Evolutionary conservation across 53 echinoderm and acorn worm species (phyloP).

Genomic region (Arbacia lixula): DNA sequence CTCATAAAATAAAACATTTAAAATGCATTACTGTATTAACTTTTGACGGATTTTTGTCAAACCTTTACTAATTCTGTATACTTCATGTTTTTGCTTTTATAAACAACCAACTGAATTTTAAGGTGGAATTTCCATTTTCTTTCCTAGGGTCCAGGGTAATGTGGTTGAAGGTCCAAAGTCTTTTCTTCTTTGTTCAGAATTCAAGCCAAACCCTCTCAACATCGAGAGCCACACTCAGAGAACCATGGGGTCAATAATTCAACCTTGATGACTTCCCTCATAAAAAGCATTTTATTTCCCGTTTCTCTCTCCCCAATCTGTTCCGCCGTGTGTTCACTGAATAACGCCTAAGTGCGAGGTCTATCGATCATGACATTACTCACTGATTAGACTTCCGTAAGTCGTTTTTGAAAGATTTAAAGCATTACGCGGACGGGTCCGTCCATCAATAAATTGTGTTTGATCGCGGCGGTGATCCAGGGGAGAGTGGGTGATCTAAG

Average conservation of each 20-base stretch:
- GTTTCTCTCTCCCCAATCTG: neutral
- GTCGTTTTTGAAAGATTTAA: neutral
- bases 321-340: neutral
- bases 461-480: neutral
- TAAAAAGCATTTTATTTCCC: slow-evolving; percentile 6
- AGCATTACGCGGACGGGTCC: neutral
- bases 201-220: no score
- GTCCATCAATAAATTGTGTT: neutral
- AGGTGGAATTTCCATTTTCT: no score
- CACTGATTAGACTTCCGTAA: neutral
- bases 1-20: no score
- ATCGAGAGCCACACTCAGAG: no score
- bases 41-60: no score
- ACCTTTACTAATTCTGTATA: no score
- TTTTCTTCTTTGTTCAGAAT: no score
- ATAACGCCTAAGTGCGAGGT: slow-evolving; percentile 12
- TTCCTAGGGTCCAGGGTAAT: no score
- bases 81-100: no score
- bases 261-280: neutral
- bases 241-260: neutral
- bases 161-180: no score
- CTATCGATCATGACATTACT: slow-evolving; percentile 6
- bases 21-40: no score
- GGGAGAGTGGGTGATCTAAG: neutral
- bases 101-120: no score